phyloP scores from a whole-genome alignment of 2,797 vertebrate genomes.

The Centroberyx gerrardi region DNA sequence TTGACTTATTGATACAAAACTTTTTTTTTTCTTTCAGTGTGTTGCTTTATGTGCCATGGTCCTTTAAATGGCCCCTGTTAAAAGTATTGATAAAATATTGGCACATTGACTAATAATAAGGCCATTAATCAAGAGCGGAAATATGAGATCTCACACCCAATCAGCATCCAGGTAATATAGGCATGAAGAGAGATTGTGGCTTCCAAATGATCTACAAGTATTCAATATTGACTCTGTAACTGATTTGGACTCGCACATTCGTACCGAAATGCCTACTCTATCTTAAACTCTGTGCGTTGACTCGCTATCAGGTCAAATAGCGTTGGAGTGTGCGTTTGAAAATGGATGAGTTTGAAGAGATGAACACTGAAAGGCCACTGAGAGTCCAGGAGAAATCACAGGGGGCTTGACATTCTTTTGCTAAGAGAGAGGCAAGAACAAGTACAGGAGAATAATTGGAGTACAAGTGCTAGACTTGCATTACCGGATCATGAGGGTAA shows the following conservation, averaged over 20 bases:
- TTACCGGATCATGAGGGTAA: constrained; percentile 81
- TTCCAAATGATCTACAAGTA: constrained; percentile 14
- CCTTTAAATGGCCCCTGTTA: background rate
- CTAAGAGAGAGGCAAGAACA: constrained; percentile 79
- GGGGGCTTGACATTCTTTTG: constrained; percentile 73
- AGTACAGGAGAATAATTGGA: constrained; percentile 84
- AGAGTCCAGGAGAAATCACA: constrained; percentile 72
- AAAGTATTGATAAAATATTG: background rate
- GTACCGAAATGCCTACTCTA: constrained; percentile 31
- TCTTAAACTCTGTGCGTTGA: constrained; percentile 60
- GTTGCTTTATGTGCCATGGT: background rate
- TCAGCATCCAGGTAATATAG: background rate
- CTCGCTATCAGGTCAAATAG: constrained; percentile 66
- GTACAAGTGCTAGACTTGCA: constrained; percentile 79
- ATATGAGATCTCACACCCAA: background rate
- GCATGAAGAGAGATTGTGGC: background rate
- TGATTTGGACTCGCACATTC: constrained; percentile 24
- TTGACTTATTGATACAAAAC: constrained; percentile 20
- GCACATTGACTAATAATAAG: background rate
- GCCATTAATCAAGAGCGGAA: background rate
- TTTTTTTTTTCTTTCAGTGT: background rate
- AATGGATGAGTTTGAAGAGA: constrained; percentile 64
- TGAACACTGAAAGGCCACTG: constrained; percentile 56
- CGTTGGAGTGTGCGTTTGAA: constrained; percentile 63
- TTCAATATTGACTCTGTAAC: constrained; percentile 31